Conservation (phyloP, 1,140 invertebrate species). For the Procambarus virginalis region DNA sequence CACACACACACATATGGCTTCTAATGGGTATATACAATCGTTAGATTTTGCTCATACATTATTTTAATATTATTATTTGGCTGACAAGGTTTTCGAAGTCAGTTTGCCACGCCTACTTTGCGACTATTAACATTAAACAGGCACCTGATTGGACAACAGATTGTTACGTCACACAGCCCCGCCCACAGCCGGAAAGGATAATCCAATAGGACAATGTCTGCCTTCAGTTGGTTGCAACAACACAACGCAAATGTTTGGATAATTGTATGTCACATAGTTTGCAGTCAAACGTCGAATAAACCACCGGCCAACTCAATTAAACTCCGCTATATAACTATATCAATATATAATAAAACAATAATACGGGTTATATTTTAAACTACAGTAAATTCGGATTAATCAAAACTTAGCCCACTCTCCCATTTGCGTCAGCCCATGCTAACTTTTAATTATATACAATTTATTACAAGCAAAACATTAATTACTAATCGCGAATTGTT, state of each 20-base stretch:
- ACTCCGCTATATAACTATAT: conserved; percentile 40
- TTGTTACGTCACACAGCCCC: conserved; percentile 6
- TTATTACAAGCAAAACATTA: conserved; percentile 59
- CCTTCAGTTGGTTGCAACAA: conserved; percentile 27
- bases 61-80: no score
- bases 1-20: no score
- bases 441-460: conserved; percentile 49
- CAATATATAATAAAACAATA: conserved; percentile 35
- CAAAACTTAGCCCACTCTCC: conserved; percentile 10
- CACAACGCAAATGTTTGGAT: conserved; percentile 34
- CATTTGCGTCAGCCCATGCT: background rate
- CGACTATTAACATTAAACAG: background rate
- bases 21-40: no score
- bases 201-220: conserved; percentile 36
- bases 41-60: no score
- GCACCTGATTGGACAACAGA: background rate
- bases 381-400: conserved; percentile 55
- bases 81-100: conserved; percentile 20
- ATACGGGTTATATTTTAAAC: conserved; percentile 15
- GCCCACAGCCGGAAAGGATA: background rate
- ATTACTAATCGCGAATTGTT: conserved; percentile 65
- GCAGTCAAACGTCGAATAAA: conserved; percentile 39
- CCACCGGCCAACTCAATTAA: conserved; percentile 42
- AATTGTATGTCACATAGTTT: conserved; percentile 38
- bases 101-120: conserved; percentile 29